Evolutionary conservation across 2,113 vertebrate genomes (phyloP), one percentile per base, ranked within the genome.

Genomic region (Notarius lentiginosus): DNA sequence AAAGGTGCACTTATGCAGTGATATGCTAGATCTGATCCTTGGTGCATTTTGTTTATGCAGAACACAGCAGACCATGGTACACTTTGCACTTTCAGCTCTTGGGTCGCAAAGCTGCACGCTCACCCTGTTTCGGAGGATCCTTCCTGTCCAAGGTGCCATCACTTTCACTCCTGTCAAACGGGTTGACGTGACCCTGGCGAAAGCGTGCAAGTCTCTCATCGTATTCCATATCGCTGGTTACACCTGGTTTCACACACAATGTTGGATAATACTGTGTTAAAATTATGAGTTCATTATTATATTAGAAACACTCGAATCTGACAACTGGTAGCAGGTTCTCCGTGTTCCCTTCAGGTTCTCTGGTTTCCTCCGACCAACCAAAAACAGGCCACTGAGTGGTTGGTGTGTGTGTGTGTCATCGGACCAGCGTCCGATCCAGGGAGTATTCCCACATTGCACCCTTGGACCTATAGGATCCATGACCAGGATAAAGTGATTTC

Each of bases 121-220:
- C 91, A 98, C 97, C 97, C 86, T 94, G 93, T 70, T 92, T 90
- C 3, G 89, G 82, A 5, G 90, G 75, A 0, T 89, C 93, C 2
- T 91, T 94, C n/a, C 88, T 90, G 56, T 91, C 92, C 41, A 93
- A 90, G 0, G 82, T 27, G 2, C 90, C 90, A 87, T 92, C 91
- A 2, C 94, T 95, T 4, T 96, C 96, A 86, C 96, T 95, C 85
- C 96, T 97, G 92, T 99, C 94, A 91, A 99, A 99, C 10, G 98
- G 98, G 94, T 99, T 99, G 93, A 98, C 96, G 88, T 97, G 98
- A 85, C 94, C 95, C 95, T 98, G 97, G 85, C 98, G 97, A 91
- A 99, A 99, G 80, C 95, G 95, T 87, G 97, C 97, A 91, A 98
- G 93, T 95, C 93, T 97, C 94, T 98, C 96, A 49, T 97, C 96